These are phyloP conservation scores for Drosophila busckii DNA, from an alignment of 1,140 invertebrate species.

Conservation along the genomic window DNA sequence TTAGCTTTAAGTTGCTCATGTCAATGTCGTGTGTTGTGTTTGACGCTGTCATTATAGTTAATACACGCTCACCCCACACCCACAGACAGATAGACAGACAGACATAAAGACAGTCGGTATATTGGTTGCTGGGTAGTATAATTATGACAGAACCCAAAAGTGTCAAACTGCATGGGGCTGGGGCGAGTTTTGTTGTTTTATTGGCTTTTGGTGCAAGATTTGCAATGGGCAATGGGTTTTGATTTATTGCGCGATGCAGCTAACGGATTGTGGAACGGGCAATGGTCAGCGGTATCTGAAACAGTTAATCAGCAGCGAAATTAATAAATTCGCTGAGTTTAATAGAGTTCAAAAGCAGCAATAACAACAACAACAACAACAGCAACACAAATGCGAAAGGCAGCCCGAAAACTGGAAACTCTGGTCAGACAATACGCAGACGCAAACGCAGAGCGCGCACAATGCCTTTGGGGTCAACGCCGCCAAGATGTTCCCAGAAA, in stretches of 20 bases:
- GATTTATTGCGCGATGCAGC: constrained; percentile 64
- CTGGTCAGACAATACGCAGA: constrained; percentile 52
- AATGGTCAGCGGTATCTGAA: constrained; percentile 67
- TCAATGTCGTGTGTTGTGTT: constrained; percentile 44
- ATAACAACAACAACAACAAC: constrained; percentile 21
- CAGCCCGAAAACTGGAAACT: constrained; percentile 16
- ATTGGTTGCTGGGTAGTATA: not conserved
- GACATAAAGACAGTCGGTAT: not conserved
- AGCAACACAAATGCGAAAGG: constrained; percentile 33
- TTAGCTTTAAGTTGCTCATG: constrained; percentile 22
- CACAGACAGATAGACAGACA: not conserved
- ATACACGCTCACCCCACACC: constrained; percentile 22
- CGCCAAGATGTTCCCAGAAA: constrained; percentile 76
- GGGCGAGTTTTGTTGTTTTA: not conserved
- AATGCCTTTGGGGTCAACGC: constrained; percentile 69
- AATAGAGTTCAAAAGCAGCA: constrained; percentile 66
- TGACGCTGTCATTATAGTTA: constrained; percentile 42
- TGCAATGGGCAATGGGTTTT: no score
- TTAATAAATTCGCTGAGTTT: constrained; percentile 75
- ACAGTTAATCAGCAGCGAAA: constrained; percentile 75
- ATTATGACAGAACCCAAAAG: constrained; percentile 10
- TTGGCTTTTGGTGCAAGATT: constrained; percentile 36
- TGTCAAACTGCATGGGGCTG: constrained; percentile 27
- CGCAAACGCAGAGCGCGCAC: constrained; percentile 16
- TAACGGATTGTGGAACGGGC: constrained; percentile 54